These are phyloP conservation scores for Epistrophella euchroma DNA, from an alignment of 2,888 invertebrate species.

Conservation along the genomic window DNA sequence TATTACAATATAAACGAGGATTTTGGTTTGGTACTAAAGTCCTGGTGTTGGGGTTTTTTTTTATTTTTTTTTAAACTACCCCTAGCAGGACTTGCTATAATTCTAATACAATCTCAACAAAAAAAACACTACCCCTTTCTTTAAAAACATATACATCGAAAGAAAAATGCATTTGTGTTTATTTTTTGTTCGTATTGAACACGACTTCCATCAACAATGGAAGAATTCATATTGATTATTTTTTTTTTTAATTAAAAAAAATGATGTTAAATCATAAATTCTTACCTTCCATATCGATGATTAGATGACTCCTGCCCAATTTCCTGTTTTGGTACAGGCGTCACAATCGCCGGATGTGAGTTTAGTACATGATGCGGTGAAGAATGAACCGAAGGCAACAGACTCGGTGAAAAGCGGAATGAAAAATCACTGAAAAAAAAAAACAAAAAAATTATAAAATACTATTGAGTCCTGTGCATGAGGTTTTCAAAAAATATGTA, in stretches of 20 bases:
- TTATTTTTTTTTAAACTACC: neutral
- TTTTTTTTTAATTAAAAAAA: neutral
- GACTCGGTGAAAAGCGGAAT: slow-evolving; percentile 95
- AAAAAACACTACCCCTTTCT: neutral
- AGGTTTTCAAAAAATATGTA: too few relatives aligned
- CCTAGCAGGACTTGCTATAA: slow-evolving; percentile 5
- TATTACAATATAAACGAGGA: neutral
- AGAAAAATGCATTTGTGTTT: neutral
- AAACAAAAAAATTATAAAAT: neutral
- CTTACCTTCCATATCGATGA: slow-evolving; percentile 89
- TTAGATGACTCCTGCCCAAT: slow-evolving; percentile 87
- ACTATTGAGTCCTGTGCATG: too few relatives aligned
- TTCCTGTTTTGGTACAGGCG: slow-evolving; percentile 91
- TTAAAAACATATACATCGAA: too few relatives aligned
- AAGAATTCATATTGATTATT: slow-evolving; percentile 6
- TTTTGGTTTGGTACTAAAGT: neutral
- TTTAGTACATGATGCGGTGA: slow-evolving; percentile 88
- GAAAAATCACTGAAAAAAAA: slow-evolving; percentile 87
- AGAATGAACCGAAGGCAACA: slow-evolving; percentile 91
- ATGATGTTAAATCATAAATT: neutral
- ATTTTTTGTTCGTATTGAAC: neutral
- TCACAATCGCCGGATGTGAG: slow-evolving; percentile 92
- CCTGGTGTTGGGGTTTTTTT: neutral
- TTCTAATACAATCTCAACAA: neutral
- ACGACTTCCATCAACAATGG: neutral